Evolutionary conservation across 1,140 invertebrate genomes (phyloP).

Genomic region (Drosophila bocqueti): DNA sequence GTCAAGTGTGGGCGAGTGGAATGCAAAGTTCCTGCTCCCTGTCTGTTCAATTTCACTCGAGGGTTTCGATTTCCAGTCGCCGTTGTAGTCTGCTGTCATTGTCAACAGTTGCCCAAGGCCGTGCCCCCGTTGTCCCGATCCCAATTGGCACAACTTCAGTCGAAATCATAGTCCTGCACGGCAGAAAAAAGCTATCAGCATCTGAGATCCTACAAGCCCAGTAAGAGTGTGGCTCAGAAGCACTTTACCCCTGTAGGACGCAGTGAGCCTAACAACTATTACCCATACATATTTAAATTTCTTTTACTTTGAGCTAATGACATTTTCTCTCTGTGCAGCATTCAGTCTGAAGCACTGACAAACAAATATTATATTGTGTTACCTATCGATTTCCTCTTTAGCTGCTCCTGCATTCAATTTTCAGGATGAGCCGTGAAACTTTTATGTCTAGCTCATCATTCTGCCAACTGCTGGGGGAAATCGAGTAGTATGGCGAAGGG

Average conservation of each 20-base stretch:
- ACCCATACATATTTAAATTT: not conserved
- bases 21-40: slow-evolving; percentile 43
- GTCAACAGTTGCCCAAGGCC: slow-evolving; percentile 36
- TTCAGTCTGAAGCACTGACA: slow-evolving; percentile 26
- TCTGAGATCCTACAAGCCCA: not conserved
- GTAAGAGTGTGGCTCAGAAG: not conserved
- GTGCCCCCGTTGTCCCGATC: not conserved
- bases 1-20: slow-evolving; percentile 13
- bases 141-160: slow-evolving; percentile 5
- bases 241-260: not conserved
- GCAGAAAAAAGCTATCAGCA: not conserved
- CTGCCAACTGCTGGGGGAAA: slow-evolving; percentile 24
- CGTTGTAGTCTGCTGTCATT: slow-evolving; percentile 33
- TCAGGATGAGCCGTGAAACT: slow-evolving; percentile 57
- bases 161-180: not conserved
- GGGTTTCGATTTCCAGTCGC: slow-evolving; percentile 38
- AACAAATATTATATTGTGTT: slow-evolving; percentile 60
- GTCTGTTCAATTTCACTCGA: slow-evolving; percentile 35
- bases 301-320: not conserved
- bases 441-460: slow-evolving; percentile 69
- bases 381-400: slow-evolving; percentile 47
- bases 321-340: not conserved
- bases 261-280: not conserved
- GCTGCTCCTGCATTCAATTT: slow-evolving; percentile 51
- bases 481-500: not conserved